Evolutionary conservation across 1,140 invertebrate species (phyloP).

Genomic region (Hyles vespertilio): DNA sequence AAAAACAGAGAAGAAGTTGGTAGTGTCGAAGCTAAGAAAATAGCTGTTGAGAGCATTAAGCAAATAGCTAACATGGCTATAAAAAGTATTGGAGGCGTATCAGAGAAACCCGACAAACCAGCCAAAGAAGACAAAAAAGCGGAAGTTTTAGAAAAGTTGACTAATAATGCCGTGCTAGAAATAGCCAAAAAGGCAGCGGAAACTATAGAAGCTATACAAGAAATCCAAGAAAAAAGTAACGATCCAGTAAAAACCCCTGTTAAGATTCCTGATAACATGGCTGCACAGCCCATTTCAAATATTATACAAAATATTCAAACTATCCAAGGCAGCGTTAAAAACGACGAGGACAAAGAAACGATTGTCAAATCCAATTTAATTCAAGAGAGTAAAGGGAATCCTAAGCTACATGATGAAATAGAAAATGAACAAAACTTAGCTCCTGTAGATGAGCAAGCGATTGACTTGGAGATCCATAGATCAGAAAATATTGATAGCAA

Average conservation of each 20-base stretch:
- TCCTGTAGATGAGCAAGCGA: too few relatives aligned
- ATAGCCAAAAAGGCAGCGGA: conserved; percentile 57
- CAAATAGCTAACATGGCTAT: conserved; percentile 70
- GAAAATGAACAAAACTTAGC: too few relatives aligned
- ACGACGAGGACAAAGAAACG: background rate
- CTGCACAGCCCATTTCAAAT: background rate
- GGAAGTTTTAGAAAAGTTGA: conserved; percentile 45
- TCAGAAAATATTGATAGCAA: too few relatives aligned
- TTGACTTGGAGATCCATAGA: too few relatives aligned
- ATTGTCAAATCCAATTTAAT: background rate
- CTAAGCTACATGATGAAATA: too few relatives aligned
- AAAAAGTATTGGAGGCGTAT: conserved; percentile 57
- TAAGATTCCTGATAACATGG: conserved; percentile 1
- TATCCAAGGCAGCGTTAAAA: background rate
- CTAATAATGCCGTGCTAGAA: conserved; percentile 52
- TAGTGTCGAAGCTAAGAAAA: conserved; percentile 62
- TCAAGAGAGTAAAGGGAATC: background rate
- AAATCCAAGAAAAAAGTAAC: conserved; percentile 37
- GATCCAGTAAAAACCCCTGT: conserved; percentile 6
- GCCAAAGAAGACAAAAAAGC: conserved; percentile 28
- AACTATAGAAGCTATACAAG: conserved; percentile 55
- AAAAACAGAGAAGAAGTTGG: conserved; percentile 58
- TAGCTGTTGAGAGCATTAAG: conserved; percentile 71
- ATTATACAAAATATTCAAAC: background rate
- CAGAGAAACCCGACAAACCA: conserved; percentile 40